Percentiles rank a stretch among this genome's conserved stretches.
These are phyloP conservation scores for Chrysomela aeneicollis DNA, from an alignment of 2,888 invertebrate genomes.

Conservation along the genomic window DNA sequence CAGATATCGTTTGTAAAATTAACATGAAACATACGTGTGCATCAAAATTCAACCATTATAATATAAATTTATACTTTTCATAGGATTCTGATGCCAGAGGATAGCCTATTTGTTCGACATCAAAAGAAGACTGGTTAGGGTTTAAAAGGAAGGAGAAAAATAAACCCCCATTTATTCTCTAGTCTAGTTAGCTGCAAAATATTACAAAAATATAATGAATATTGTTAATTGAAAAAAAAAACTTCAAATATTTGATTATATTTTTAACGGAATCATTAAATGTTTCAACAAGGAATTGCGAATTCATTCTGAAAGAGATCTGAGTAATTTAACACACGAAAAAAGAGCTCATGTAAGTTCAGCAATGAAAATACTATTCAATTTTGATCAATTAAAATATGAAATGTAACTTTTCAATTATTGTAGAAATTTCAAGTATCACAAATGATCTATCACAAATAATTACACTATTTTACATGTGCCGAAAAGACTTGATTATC, in stretches of 20 bases:
- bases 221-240: neutral
- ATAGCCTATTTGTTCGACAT: constrained; percentile 54
- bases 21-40: no score
- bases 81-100: constrained; percentile 59
- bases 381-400: neutral
- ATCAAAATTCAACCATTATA: no score
- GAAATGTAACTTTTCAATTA: neutral
- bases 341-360: no score
- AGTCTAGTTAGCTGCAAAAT: constrained; percentile 25
- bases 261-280: no score
- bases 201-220: neutral
- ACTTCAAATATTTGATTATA: no score
- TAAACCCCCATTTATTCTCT: constrained; percentile 15
- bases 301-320: no score
- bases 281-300: no score
- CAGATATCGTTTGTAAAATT: no score
- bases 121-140: constrained; percentile 46
- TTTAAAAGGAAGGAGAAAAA: constrained; percentile 7
- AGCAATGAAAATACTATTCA: no score
- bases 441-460: neutral
- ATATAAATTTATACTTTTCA: no score
- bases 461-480: neutral
- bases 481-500: neutral
- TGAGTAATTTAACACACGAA: no score
- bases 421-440: neutral